Conservation (phyloP, 2,113 vertebrate genomes). For the Verasper variegatus region DNA sequence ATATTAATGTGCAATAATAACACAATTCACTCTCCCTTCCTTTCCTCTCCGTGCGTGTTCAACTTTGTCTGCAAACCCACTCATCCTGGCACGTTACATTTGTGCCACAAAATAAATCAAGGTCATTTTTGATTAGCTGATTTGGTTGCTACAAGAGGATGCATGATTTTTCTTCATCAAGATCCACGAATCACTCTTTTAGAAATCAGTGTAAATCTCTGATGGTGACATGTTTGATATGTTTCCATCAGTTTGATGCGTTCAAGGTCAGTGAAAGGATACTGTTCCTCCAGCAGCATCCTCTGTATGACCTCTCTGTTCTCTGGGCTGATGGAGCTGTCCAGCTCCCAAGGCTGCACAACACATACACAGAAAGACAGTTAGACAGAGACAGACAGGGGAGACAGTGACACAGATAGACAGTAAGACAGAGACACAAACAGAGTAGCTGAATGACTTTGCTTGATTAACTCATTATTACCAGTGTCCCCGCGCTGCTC, state of each 20-base stretch:
- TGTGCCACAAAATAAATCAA: no score
- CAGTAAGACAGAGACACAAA: not conserved
- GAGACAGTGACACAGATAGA: not conserved
- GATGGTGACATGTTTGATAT: not conserved
- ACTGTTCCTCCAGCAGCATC: slow-evolving; percentile 98
- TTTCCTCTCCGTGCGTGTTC: no score
- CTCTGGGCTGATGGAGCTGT: slow-evolving; percentile 94
- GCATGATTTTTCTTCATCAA: no score
- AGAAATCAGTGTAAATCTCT: not conserved
- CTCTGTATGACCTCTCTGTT: slow-evolving; percentile 93
- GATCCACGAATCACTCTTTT: no score
- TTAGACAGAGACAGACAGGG: not conserved
- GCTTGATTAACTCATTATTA: slow-evolving; percentile 58
- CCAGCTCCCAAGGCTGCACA: slow-evolving; percentile 92
- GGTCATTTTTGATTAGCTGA: no score
- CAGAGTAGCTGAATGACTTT: not conserved
- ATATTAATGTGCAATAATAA: not conserved
- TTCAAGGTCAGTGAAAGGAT: slow-evolving; percentile 81
- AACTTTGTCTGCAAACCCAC: no score
- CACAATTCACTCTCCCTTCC: no score
- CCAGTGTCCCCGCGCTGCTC: slow-evolving; percentile 84
- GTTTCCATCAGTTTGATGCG: not conserved
- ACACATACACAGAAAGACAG: slow-evolving; percentile 3
- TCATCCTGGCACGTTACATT: no score
- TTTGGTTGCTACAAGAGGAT: no score